Evolutionary conservation across 1,140 invertebrate species (phyloP).

Genomic region (Pseudobourletiella spinata): DNA sequence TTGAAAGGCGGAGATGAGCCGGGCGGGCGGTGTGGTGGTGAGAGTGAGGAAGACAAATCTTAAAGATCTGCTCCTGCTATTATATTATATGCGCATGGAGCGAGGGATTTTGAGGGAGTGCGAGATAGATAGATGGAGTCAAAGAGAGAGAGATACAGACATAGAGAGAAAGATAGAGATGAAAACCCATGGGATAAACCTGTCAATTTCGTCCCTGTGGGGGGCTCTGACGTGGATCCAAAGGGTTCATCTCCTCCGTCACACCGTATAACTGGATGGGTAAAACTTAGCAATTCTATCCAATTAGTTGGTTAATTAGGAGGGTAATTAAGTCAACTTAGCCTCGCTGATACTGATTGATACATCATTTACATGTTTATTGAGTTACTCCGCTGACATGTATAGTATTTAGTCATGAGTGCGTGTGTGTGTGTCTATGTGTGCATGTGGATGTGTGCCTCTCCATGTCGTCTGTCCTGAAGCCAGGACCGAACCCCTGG

Average conservation of each 20-base stretch:
- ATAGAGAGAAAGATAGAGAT: neutral
- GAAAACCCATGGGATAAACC: conserved; percentile 7
- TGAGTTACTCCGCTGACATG: conserved; percentile 4
- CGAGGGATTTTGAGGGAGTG: too few relatives aligned
- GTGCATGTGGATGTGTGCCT: too few relatives aligned
- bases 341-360: conserved; percentile 13
- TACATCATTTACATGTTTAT: conserved; percentile 17
- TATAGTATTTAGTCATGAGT: too few relatives aligned
- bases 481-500: too few relatives aligned
- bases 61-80: too few relatives aligned
- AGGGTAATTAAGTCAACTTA: conserved; percentile 14
- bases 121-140: neutral
- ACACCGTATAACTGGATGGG: neutral
- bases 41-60: too few relatives aligned
- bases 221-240: conserved; percentile 10
- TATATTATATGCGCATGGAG: too few relatives aligned
- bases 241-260: conserved; percentile 1
- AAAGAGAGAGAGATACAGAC: neutral
- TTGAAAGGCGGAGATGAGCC: too few relatives aligned
- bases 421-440: too few relatives aligned
- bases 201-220: neutral
- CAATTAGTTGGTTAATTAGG: conserved; percentile 13
- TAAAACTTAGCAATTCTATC: conserved; percentile 8
- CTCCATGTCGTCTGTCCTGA: too few relatives aligned
- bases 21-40: too few relatives aligned